Percentiles rank a stretch among this genome's conserved stretches.
These are phyloP conservation scores for Hylyphantes graminicola DNA, from an alignment of 1,140 invertebrate genomes.

Conservation along the genomic window DNA sequence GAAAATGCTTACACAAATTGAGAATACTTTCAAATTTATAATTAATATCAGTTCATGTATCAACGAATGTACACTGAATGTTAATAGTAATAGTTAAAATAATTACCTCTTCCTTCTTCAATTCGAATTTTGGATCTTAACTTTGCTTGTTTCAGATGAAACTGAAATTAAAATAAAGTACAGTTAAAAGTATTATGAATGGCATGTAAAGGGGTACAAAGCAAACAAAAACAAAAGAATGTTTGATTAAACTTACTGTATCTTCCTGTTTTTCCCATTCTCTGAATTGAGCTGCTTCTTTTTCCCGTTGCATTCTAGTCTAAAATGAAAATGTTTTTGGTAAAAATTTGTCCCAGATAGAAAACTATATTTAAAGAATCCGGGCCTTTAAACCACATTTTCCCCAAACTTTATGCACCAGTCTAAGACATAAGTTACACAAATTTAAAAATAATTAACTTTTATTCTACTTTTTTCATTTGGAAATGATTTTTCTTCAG, in stretches of 20 bases:
- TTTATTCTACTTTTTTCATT: no score
- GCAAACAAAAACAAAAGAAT: background rate
- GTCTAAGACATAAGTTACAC: no score
- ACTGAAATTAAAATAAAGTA: slow-evolving; percentile 60
- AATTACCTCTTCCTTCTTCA: slow-evolving; percentile 79
- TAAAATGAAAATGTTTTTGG: no score
- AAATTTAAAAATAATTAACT: no score
- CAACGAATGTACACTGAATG: background rate
- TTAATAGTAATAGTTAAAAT: no score
- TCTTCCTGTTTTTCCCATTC: slow-evolving; percentile 89
- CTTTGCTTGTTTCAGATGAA: slow-evolving; percentile 68
- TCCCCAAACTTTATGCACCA: no score
- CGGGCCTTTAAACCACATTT: no score
- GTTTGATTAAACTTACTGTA: slow-evolving; percentile 41
- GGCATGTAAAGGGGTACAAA: background rate
- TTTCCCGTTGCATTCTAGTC: slow-evolving; percentile 82
- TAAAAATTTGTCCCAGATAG: no score
- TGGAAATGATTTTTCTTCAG: no score
- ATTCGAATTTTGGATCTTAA: slow-evolving; percentile 80
- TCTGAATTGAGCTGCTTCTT: slow-evolving; percentile 93
- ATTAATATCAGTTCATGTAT: background rate
- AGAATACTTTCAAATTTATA: slow-evolving; percentile 1
- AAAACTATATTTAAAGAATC: no score
- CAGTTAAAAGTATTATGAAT: background rate
- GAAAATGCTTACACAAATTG: background rate